Conservation (phyloP, 1,140 invertebrate species). For the Hypsibius dujardini region DNA sequence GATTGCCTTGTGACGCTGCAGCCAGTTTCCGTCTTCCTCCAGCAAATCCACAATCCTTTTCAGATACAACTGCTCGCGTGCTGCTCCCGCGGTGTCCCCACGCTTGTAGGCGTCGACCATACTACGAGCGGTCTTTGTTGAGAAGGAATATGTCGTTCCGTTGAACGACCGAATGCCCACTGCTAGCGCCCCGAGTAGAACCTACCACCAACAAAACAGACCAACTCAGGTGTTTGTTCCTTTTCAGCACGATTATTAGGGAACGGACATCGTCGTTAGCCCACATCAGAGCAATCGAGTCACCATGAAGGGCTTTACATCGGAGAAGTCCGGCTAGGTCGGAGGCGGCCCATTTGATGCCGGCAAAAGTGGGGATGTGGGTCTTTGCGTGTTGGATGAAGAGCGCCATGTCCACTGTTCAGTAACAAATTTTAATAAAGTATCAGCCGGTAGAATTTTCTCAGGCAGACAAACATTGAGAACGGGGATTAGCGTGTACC, state of each 20-base stretch:
- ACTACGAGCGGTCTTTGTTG: not conserved
- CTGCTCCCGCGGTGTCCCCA: not conserved
- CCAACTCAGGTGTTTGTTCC: not conserved
- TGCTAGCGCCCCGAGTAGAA: not conserved
- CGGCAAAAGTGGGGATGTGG: not conserved
- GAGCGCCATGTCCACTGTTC: not conserved
- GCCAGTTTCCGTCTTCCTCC: conserved; percentile 8
- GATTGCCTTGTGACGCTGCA: not conserved
- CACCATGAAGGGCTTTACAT: not conserved
- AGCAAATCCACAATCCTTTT: not conserved
- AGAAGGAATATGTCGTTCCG: not conserved
- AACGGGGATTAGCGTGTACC: not conserved
- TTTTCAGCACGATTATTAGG: not conserved
- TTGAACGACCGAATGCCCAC: not conserved
- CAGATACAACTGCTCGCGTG: not conserved
- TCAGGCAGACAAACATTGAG: not conserved
- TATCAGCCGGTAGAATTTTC: not conserved
- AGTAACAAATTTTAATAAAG: not conserved
- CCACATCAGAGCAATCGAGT: not conserved
- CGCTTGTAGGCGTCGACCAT: not conserved
- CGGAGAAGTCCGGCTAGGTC: not conserved
- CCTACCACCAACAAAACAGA: not conserved
- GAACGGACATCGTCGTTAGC: not conserved
- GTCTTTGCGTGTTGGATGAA: not conserved
- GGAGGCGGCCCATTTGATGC: not conserved